Evolutionary conservation across 1,140 invertebrate genomes (phyloP).

Genomic region (Drosophila insularis): DNA sequence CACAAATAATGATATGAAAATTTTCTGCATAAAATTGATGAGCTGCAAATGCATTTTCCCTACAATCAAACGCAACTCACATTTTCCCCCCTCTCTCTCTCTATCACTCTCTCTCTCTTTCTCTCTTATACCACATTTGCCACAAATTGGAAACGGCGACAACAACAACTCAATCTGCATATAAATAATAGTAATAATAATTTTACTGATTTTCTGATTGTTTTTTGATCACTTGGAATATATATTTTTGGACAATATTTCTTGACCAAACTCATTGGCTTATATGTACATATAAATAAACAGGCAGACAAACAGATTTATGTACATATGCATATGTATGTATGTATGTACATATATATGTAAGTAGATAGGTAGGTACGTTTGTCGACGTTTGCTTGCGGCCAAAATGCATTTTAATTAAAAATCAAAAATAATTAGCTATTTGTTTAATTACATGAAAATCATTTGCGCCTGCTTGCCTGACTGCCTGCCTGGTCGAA

Average conservation of each 20-base stretch:
- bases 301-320: background rate
- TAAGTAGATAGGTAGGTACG: conserved; percentile 20
- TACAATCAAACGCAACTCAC: too few species aligned
- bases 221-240: conserved; percentile 36
- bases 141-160: conserved; percentile 1
- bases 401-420: conserved; percentile 62
- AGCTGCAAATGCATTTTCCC: conserved; percentile 16
- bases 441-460: conserved; percentile 73
- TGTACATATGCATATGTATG: conserved; percentile 9
- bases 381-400: conserved; percentile 23
- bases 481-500: conserved; percentile 50
- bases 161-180: conserved; percentile 3
- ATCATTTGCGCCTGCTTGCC: conserved; percentile 60
- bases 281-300: conserved; percentile 9
- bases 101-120: background rate
- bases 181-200: conserved; percentile 11
- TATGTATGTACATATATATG: conserved; percentile 15
- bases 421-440: conserved; percentile 56
- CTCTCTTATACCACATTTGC: background rate
- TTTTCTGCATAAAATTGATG: conserved; percentile 16
- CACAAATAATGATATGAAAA: conserved; percentile 15
- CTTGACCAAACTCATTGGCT: conserved; percentile 50
- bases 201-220: conserved; percentile 8
- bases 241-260: conserved; percentile 72
- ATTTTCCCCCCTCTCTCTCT: too few species aligned